Evolutionary conservation across 2,888 invertebrate species (phyloP).

Genomic region (Parascotia fuliginaria): DNA sequence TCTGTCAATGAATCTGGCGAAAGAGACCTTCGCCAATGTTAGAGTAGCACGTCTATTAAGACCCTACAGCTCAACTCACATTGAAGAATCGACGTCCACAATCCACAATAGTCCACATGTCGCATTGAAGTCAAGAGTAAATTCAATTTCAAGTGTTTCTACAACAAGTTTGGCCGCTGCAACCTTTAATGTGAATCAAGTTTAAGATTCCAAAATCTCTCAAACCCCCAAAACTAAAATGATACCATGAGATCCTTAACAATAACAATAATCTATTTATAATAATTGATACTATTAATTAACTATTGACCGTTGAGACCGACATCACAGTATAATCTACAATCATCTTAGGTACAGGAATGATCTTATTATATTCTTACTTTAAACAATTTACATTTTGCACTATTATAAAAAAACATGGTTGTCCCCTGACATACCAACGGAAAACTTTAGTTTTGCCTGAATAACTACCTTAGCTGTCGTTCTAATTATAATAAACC

Average conservation of each 20-base stretch:
- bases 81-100: no score
- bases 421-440: slow-evolving; percentile 46
- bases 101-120: no score
- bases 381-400: slow-evolving; percentile 75
- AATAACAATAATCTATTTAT: slow-evolving; percentile 82
- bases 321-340: slow-evolving; percentile 84
- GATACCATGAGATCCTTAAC: slow-evolving; percentile 85
- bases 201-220: slow-evolving; percentile 73
- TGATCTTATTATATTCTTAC: slow-evolving; percentile 75
- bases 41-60: no score
- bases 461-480: slow-evolving; percentile 7
- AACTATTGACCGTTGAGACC: slow-evolving; percentile 83
- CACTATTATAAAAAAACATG: slow-evolving; percentile 70
- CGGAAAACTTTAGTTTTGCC: slow-evolving; percentile 9
- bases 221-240: slow-evolving; percentile 70
- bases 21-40: no score
- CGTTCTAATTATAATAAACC: slow-evolving; percentile 4
- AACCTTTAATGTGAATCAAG: not conserved
- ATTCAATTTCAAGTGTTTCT: no score
- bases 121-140: no score
- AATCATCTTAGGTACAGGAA: slow-evolving; percentile 85
- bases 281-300: slow-evolving; percentile 82
- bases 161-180: no score
- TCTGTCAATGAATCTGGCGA: no score
- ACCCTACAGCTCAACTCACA: no score